Conservation (phyloP, 2,888 invertebrate genomes). For the Pheosia gnoma region DNA sequence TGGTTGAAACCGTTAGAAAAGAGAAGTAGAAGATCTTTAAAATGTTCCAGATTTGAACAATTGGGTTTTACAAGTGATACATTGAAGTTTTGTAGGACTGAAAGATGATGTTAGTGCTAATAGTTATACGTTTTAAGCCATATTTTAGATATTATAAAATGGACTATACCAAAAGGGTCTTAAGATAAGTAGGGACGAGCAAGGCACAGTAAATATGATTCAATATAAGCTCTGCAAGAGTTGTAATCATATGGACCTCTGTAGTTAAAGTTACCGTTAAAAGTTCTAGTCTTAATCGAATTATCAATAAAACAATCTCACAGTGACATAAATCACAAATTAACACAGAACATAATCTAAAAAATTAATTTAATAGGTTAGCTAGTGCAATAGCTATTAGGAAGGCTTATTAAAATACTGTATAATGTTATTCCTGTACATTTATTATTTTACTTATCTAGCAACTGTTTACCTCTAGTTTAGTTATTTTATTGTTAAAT, state of each 20-base stretch:
- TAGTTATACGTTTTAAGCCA: slow-evolving; percentile 35
- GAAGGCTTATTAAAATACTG: too few species aligned
- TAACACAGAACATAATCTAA: not conserved
- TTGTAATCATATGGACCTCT: not conserved
- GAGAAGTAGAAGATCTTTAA: slow-evolving; percentile 53
- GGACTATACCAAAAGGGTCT: slow-evolving; percentile 35
- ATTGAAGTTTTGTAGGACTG: slow-evolving; percentile 48
- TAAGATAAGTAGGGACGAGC: slow-evolving; percentile 9
- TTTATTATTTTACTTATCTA: too few species aligned
- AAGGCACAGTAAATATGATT: slow-evolving; percentile 2
- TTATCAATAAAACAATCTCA: not conserved
- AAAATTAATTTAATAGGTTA: too few species aligned
- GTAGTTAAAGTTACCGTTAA: not conserved
- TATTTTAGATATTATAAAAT: slow-evolving; percentile 33
- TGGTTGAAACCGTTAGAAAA: slow-evolving; percentile 78
- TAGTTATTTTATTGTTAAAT: too few species aligned
- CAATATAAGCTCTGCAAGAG: not conserved
- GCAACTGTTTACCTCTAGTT: too few species aligned
- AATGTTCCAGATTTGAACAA: slow-evolving; percentile 51
- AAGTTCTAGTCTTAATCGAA: slow-evolving; percentile 7
- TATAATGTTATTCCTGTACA: too few species aligned
- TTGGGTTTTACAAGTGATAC: slow-evolving; percentile 43
- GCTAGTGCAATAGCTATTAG: too few species aligned
- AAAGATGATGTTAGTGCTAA: slow-evolving; percentile 57
- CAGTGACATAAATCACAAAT: not conserved